Evolutionary conservation across 2,888 invertebrate genomes (phyloP), one percentile per base, ranked within the genome.

Genomic region (Melanotus villosus): DNA sequence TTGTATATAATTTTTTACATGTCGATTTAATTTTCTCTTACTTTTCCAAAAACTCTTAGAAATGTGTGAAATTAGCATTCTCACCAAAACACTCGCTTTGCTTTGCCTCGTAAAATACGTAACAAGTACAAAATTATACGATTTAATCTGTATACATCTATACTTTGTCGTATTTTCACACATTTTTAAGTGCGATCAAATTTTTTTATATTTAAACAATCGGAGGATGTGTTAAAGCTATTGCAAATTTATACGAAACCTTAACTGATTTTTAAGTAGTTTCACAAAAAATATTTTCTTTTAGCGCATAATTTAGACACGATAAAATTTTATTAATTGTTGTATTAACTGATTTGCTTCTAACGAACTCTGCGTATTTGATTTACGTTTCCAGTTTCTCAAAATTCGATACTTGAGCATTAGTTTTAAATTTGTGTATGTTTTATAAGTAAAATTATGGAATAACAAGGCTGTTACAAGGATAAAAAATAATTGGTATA

Each of bases 401-500:
- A 38, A 12, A 10, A 12, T 7, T 26, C 36, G 16, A 56, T 32
- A 38, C 7, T 38, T 19, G 7, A 9, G n/a, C n/a, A n/a, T 12
- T 56, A 56, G 59, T 52, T 38, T 65, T 66, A 23, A 38, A 65
- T 34, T 54, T 65, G 45, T 79, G 80, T 80, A 79, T 79, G 78
- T 80, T 80, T 80, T 80, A 78, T 80, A 79, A 79, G 78, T 77
- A 79, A 78, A 79, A 75, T 72, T 77, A 58, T 60, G 54, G 36
- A 77, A 78, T 77, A 79, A 79, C 70, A 81, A 81, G 81, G 80
- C 81, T 81, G 81, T 82, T 81, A 79, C 75, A 76, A 76, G 73
- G 75, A 76, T 72, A 70, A 74, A n/a, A 74, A 73, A 70, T 70
- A 74, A 74, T 75, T 76, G 76, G 76, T 77, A 76, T 73, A 77